Percentiles rank a stretch among this genome's conserved stretches.
Evolutionary conservation across 2,797 vertebrate genomes (phyloP).

Genomic region (Eulemur mongoz): DNA sequence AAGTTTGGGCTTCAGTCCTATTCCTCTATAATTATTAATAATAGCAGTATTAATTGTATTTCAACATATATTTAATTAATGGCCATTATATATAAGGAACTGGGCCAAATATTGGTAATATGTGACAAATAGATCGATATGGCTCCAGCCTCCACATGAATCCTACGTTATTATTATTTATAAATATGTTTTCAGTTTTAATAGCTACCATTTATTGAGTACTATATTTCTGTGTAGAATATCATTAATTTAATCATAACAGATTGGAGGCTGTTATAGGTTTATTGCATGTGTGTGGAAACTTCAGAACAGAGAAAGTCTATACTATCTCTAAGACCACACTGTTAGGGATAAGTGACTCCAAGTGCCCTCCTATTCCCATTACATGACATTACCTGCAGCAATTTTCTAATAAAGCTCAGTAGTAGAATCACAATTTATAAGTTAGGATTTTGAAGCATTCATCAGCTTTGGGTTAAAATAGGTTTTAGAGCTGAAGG

Average conservation of each 20-base stretch:
- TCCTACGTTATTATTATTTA: not conserved
- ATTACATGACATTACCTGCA: not conserved
- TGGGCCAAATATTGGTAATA: not conserved
- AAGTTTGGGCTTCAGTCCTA: not conserved
- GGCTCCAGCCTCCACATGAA: not conserved
- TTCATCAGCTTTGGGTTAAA: not conserved
- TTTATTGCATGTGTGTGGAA: not conserved
- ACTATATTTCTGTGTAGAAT: not conserved
- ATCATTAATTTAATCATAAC: not conserved
- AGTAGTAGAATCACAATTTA: not conserved
- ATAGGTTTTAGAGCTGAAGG: conserved; percentile 2
- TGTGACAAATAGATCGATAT: not conserved
- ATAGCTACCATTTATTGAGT: not conserved
- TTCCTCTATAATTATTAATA: conserved; percentile 7
- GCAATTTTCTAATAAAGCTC: not conserved
- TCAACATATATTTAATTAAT: conserved; percentile 18
- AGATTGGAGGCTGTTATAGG: not conserved
- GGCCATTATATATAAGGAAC: not conserved
- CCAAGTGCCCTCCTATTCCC: not conserved
- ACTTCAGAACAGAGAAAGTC: not conserved
- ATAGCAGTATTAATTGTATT: conserved; percentile 39
- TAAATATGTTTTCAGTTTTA: not conserved
- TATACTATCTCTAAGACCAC: not conserved
- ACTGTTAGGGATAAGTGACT: not conserved
- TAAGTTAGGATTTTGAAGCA: not conserved